These are phyloP conservation scores for Anser cygnoides DNA, from an alignment of 2,113 vertebrate species.

Conservation along the genomic window DNA sequence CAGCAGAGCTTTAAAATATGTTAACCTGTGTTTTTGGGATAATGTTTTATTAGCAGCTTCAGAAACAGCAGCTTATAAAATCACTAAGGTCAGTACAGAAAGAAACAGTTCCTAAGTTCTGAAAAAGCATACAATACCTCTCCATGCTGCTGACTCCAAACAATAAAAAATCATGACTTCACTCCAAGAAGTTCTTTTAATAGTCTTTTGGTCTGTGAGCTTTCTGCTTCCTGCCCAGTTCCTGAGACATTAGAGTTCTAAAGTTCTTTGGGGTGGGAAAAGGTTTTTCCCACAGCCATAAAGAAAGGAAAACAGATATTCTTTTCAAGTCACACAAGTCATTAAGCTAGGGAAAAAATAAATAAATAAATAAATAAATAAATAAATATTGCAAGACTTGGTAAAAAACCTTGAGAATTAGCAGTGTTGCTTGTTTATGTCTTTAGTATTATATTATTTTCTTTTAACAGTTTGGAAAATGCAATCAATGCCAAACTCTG, in stretches of 20 bases:
- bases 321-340: slow-evolving; percentile 7
- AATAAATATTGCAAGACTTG: background rate
- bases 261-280: slow-evolving; percentile 13
- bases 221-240: slow-evolving; percentile 10
- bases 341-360: background rate
- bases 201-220: slow-evolving; percentile 24
- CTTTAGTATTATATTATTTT: slow-evolving; percentile 9
- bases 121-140: slow-evolving; percentile 15
- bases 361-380: background rate
- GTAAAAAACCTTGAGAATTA: background rate
- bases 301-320: slow-evolving; percentile 28
- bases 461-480: background rate
- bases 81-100: background rate
- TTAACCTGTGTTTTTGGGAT: background rate
- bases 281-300: slow-evolving; percentile 26
- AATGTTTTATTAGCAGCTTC: background rate
- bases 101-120: background rate
- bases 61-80: background rate
- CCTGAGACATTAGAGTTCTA: slow-evolving; percentile 9
- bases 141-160: slow-evolving; percentile 1
- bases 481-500: background rate
- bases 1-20: background rate
- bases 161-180: slow-evolving; percentile 31
- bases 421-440: background rate
- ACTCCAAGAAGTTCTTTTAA: slow-evolving; percentile 18